These are phyloP conservation scores for Rallus limicola DNA, from an alignment of 2,113 vertebrate genomes.

Conservation along the genomic window DNA sequence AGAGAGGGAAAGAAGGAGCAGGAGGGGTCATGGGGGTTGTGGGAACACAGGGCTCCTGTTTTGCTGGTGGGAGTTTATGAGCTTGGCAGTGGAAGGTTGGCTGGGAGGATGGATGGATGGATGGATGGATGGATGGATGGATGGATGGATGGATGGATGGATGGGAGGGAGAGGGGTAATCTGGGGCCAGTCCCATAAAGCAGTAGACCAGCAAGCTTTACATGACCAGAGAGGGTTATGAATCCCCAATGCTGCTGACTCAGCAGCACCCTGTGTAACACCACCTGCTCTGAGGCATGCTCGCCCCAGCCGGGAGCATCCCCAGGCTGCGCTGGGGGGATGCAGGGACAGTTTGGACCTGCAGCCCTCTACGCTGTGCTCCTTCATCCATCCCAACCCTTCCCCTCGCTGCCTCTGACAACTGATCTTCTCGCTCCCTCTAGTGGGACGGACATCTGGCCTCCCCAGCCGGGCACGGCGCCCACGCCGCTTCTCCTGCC, in stretches of 20 bases:
- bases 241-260: neutral
- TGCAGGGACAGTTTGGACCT: neutral
- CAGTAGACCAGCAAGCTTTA: rapidly evolving
- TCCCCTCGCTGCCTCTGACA: rapidly evolving
- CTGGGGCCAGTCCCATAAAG: neutral
- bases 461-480: neutral
- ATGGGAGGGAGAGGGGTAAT: neutral
- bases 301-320: rapidly evolving
- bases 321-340: rapidly evolving
- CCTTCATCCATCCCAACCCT: neutral
- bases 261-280: neutral
- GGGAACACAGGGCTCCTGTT: neutral
- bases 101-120: neutral
- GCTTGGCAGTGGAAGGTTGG: neutral
- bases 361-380: neutral
- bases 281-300: rapidly evolving
- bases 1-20: neutral
- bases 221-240: too few relatives aligned
- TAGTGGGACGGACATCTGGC: neutral
- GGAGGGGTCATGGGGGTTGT: too few relatives aligned
- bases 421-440: constrained; percentile 1
- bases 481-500: rapidly evolving
- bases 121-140: neutral
- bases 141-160: too few relatives aligned
- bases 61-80: neutral